Base-by-base conservation (phyloP, 2,888 invertebrate genomes). In the Polydrusus tereticollis region DNA sequence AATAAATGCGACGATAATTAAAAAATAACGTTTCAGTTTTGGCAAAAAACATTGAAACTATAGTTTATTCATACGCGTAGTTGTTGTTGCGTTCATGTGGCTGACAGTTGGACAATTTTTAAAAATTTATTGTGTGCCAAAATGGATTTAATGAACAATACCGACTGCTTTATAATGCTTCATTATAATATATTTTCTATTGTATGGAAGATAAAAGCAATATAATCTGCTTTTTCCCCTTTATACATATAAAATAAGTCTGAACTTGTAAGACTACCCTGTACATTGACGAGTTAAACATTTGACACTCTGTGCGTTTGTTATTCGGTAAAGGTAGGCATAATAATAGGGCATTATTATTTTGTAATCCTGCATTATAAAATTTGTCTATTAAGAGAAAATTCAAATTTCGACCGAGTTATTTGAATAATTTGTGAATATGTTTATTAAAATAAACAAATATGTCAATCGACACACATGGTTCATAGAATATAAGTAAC, bases 1-100 rank as follows among this genome's bases (percentile, higher is more conserved):
- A 26, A 50, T n/a, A 50, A 50, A 26, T 14, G 23, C 7, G 14
- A 14, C 26, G 7, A 14, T 14, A 26, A 26, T 50, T 50, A 26
- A 26, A 50, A 50, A 26, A 50, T 26, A 26, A 26, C 50, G 14
- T 26, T 50, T 14, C 14, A 26, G n/a, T 50, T 50, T 50, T 50
- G 7, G 26, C 20, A 14, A 14, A 50, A 50, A 50, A 50, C 50
- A 50, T 23, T 23, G 21, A n/a, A 16, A 3, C 18, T 7, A 23
- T 50, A 50, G 23, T 50, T 50, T 26, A 50, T 50, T 50, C n/a
- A 50, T 50, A 23, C 5, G n/a, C 50, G 26, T 50, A 50, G 26
- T 50, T 50, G 50, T 50, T 50, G 14, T 14, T 26, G 50, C n/a
- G 14, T 26, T 14, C 20, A 14, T 50, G 50, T 26, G 14, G 50